Evolutionary conservation across 2,113 vertebrate species (phyloP).

Genomic region (Polyodon spathula): DNA sequence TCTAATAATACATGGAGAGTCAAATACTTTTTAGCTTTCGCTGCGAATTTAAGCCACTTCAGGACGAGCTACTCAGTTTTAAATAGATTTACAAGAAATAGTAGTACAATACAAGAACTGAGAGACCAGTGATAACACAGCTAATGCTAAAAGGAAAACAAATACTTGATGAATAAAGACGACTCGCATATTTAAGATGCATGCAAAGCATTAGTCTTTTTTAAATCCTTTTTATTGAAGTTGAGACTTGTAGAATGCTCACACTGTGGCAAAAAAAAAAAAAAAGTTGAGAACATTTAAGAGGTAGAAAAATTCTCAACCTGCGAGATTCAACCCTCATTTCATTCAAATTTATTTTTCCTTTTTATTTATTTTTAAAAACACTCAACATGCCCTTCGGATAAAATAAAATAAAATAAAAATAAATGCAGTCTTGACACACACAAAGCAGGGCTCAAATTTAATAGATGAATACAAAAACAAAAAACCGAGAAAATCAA

Average conservation of each 20-base stretch:
- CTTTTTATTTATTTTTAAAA: conserved; percentile 37
- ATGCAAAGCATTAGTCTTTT: conserved; percentile 37
- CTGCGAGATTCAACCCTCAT: conserved; percentile 61
- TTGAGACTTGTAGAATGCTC: conserved; percentile 50
- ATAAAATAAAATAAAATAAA: no score
- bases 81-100: no score
- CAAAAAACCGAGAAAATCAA: conserved; percentile 22
- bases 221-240: conserved; percentile 61
- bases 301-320: conserved; percentile 63
- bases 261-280: conserved; percentile 44
- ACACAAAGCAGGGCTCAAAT: conserved; percentile 35
- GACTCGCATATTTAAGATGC: conserved; percentile 29
- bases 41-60: no score
- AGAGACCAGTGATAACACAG: no score
- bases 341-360: conserved; percentile 38
- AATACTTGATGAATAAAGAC: conserved; percentile 9
- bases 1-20: no score
- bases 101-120: no score
- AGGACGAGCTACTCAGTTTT: no score
- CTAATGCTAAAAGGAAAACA: no score
- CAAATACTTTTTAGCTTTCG: no score
- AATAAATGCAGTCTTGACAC: conserved; percentile 46
- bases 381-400: conserved; percentile 38
- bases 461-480: conserved; percentile 24
- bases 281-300: conserved; percentile 59